phyloP scores from a whole-genome alignment of 2,888 invertebrate genomes.

The Slavum lentiscoides region DNA sequence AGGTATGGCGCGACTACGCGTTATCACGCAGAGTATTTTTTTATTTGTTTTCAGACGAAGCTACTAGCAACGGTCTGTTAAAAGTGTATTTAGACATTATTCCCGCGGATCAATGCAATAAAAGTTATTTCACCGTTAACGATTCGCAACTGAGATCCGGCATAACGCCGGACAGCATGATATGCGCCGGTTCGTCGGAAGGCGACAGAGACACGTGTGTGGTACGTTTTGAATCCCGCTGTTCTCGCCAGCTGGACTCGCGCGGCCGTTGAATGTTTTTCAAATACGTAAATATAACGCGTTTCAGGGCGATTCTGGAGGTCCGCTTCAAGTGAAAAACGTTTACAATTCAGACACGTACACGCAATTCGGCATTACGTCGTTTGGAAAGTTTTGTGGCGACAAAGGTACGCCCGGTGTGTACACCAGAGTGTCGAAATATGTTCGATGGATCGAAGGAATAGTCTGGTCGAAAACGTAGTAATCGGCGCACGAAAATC shows the following conservation, averaged over 20 bases:
- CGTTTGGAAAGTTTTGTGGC: slow-evolving; percentile 63
- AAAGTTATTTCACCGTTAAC: slow-evolving; percentile 34
- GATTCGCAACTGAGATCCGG: slow-evolving; percentile 53
- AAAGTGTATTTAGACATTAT: slow-evolving; percentile 55
- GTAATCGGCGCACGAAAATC: too few relatives aligned
- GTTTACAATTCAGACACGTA: slow-evolving; percentile 61
- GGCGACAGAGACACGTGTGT: slow-evolving; percentile 62
- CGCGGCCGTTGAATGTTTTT: too few relatives aligned
- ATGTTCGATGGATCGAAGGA: slow-evolving; percentile 66
- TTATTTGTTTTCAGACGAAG: slow-evolving; percentile 38
- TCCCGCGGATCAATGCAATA: slow-evolving; percentile 45
- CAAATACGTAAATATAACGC: too few relatives aligned
- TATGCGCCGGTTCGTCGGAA: slow-evolving; percentile 61
- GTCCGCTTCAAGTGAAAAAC: slow-evolving; percentile 64
- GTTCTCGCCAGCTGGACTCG: too few relatives aligned
- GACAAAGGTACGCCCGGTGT: slow-evolving; percentile 64
- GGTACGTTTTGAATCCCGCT: slow-evolving; percentile 40
- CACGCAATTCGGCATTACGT: slow-evolving; percentile 63
- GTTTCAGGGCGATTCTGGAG: slow-evolving; percentile 75
- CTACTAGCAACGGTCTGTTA: slow-evolving; percentile 53
- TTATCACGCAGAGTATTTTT: background rate
- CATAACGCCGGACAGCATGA: slow-evolving; percentile 57
- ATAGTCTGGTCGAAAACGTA: slow-evolving; percentile 64
- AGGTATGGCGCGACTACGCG: too few relatives aligned
- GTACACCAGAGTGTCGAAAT: slow-evolving; percentile 66